Conservation (phyloP, 2,113 vertebrate genomes). For the Eptesicus fuscus region DNA sequence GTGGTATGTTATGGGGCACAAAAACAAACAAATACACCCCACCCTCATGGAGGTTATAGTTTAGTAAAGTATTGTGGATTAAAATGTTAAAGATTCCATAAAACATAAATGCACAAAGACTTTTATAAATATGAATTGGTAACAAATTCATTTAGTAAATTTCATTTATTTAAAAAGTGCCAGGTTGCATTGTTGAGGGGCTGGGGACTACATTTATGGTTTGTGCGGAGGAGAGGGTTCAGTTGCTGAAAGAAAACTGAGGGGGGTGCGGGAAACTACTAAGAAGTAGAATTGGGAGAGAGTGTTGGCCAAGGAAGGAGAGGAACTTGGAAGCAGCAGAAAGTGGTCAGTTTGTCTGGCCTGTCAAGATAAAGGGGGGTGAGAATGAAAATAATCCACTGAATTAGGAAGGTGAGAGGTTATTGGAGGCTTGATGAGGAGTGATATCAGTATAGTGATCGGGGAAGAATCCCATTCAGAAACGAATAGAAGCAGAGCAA, state of each 20-base stretch:
- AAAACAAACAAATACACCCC: background rate
- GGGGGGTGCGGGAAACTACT: background rate
- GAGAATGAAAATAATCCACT: background rate
- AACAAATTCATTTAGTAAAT: background rate
- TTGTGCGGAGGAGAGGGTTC: background rate
- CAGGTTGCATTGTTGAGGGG: background rate
- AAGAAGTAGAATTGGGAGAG: background rate
- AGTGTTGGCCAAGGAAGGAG: background rate
- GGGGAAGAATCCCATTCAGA: background rate
- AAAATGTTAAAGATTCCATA: constrained; percentile 10
- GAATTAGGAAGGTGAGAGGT: background rate
- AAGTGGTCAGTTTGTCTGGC: background rate
- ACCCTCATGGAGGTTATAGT: background rate
- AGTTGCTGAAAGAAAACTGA: background rate
- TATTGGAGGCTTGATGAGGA: background rate
- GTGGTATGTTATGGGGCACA: background rate
- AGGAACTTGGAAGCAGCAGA: background rate
- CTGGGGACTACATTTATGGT: background rate
- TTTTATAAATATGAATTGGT: background rate
- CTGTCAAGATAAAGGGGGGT: background rate
- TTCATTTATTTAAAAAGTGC: background rate
- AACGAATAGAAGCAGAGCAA: background rate
- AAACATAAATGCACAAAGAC: background rate
- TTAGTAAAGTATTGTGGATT: background rate
- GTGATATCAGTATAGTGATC: background rate